A percentile compares a stretch with the other conserved stretches of the same genome.
These are phyloP conservation scores for Psettodes erumei DNA, from an alignment of 2,113 vertebrate species.

Conservation along the genomic window DNA sequence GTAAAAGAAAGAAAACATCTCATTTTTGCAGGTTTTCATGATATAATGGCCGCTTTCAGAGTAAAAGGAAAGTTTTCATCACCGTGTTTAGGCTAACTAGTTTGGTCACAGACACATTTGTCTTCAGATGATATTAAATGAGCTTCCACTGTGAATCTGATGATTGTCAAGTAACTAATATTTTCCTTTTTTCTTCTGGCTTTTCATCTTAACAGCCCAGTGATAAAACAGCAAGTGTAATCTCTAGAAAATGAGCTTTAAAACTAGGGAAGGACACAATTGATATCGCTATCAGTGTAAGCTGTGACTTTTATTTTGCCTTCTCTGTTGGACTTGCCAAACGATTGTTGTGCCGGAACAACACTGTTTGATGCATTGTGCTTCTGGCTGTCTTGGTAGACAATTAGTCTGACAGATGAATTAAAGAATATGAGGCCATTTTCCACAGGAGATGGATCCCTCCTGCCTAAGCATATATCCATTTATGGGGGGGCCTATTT, in stretches of 20 bases:
- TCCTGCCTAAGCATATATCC: slow-evolving; percentile 62
- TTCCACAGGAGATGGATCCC: slow-evolving; percentile 69
- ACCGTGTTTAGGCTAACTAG: background rate
- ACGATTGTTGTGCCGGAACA: slow-evolving; percentile 53
- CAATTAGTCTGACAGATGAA: slow-evolving; percentile 78
- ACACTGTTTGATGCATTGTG: slow-evolving; percentile 67
- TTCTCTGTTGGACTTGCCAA: slow-evolving; percentile 62
- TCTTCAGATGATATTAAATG: slow-evolving; percentile 15
- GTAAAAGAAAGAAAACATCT: slow-evolving; percentile 53
- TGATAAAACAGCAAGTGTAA: slow-evolving; percentile 53
- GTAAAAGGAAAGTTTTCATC: slow-evolving; percentile 40
- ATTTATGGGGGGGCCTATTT: slow-evolving; percentile 62
- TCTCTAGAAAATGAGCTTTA: slow-evolving; percentile 63
- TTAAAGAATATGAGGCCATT: slow-evolving; percentile 76
- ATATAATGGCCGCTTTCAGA: slow-evolving; percentile 34
- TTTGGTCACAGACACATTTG: slow-evolving; percentile 27
- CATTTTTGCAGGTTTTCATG: slow-evolving; percentile 50
- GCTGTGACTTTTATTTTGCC: slow-evolving; percentile 61
- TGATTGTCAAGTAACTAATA: slow-evolving; percentile 31
- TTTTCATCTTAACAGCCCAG: slow-evolving; percentile 36
- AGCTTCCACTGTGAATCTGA: slow-evolving; percentile 37
- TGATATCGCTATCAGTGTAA: slow-evolving; percentile 61
- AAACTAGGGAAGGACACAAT: slow-evolving; percentile 49
- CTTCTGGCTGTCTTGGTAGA: slow-evolving; percentile 68
- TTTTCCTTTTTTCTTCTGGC: slow-evolving; percentile 5